Evolutionary conservation across 2,797 vertebrate species (phyloP).

Genomic region (Gymnothorax reevesii): DNA sequence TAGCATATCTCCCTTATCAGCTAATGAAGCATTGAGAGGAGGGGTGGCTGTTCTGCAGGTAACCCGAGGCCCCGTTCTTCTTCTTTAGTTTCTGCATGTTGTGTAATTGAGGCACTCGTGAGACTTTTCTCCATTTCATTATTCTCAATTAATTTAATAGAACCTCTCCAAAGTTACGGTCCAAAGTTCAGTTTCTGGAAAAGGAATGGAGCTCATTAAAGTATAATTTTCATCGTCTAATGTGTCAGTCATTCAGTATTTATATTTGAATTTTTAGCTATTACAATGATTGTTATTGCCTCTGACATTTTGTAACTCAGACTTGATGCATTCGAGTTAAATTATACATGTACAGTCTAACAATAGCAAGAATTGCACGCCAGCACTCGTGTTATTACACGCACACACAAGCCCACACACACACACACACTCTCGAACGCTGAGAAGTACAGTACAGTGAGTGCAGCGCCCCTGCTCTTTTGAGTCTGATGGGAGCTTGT

Average conservation of each 20-base stretch:
- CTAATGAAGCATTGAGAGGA: not conserved
- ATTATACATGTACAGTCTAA: too few species aligned
- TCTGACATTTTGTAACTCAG: too few species aligned
- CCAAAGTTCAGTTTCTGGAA: not conserved
- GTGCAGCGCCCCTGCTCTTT: not conserved
- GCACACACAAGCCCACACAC: not conserved
- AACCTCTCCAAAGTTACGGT: not conserved
- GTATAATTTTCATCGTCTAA: not conserved
- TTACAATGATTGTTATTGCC: too few species aligned
- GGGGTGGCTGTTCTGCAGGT: not conserved
- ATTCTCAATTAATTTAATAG: not conserved
- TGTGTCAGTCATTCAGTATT: not conserved
- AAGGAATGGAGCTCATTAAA: not conserved
- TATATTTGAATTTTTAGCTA: not conserved
- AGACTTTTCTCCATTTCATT: not conserved
- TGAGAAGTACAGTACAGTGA: not conserved
- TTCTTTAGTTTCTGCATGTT: not conserved
- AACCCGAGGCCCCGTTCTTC: not conserved
- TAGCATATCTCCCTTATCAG: not conserved
- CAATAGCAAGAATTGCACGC: too few species aligned
- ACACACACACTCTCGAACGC: not conserved
- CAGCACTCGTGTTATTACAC: not conserved
- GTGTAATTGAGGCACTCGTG: not conserved
- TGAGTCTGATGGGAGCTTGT: not conserved
- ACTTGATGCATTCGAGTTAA: too few species aligned